Evolutionary conservation across 2,888 invertebrate genomes (phyloP).

Genomic region (Thera britannica): DNA sequence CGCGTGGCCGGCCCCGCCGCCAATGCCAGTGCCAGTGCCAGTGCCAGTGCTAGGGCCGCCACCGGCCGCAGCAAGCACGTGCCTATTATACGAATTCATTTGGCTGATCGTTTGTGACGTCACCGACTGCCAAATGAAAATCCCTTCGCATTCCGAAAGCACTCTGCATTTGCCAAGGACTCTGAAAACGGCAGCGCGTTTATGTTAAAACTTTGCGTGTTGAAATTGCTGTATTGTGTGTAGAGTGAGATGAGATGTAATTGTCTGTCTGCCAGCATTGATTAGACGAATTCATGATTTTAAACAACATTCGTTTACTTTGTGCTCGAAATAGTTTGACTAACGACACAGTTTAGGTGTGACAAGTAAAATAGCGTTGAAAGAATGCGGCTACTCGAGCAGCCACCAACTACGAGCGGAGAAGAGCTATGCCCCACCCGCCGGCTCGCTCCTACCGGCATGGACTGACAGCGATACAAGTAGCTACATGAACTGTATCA

Average conservation of each 20-base stretch:
- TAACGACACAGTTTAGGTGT: not conserved
- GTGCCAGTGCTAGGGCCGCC: not conserved
- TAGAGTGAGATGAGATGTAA: too few relatives aligned
- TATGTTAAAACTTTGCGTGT: not conserved
- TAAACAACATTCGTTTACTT: not conserved
- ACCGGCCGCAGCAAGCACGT: slow-evolving; percentile 4
- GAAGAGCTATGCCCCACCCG: too few relatives aligned
- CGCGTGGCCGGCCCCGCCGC: not conserved
- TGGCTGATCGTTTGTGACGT: slow-evolving; percentile 24
- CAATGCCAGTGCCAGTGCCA: too few relatives aligned
- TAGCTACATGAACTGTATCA: too few relatives aligned
- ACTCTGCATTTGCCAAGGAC: not conserved
- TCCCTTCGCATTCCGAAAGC: slow-evolving; percentile 7
- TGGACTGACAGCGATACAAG: too few relatives aligned
- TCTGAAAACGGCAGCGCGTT: not conserved
- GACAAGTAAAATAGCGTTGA: slow-evolving; percentile 2
- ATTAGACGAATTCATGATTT: not conserved
- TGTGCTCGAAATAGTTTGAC: not conserved
- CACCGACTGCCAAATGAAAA: slow-evolving; percentile 13
- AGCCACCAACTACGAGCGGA: not conserved
- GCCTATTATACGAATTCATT: slow-evolving; percentile 25
- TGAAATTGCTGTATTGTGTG: too few relatives aligned
- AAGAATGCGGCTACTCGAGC: slow-evolving; percentile 13
- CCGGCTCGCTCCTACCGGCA: too few relatives aligned
- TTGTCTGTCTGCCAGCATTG: too few relatives aligned